These are phyloP conservation scores for Andricus quercusramuli DNA, from an alignment of 2,888 invertebrate genomes.

Conservation along the genomic window DNA sequence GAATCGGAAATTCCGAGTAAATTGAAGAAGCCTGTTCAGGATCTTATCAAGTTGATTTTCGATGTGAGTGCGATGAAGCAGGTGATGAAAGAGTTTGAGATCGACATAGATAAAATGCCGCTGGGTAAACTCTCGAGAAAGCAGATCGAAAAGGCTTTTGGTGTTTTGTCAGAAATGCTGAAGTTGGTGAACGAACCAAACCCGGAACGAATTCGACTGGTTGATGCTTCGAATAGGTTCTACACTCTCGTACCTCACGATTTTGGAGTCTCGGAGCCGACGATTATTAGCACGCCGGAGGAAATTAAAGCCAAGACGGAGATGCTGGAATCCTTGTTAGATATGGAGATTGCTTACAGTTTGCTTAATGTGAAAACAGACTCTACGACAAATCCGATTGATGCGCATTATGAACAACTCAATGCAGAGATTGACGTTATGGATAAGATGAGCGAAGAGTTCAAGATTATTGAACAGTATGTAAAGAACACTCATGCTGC, in stretches of 20 bases:
- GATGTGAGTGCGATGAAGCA: conserved; percentile 95
- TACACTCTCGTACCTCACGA: conserved; percentile 97
- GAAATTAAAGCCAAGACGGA: conserved; percentile 85
- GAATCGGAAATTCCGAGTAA: conserved; percentile 83
- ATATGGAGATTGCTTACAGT: conserved; percentile 97
- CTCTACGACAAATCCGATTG: conserved; percentile 84
- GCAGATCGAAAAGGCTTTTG: conserved; percentile 92
- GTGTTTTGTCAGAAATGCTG: conserved; percentile 87
- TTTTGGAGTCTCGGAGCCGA: conserved; percentile 92
- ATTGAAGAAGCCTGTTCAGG: conserved; percentile 88
- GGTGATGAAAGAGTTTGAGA: conserved; percentile 96
- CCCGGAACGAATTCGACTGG: conserved; percentile 80
- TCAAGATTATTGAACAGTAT: conserved; percentile 86
- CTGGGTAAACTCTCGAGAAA: conserved; percentile 95
- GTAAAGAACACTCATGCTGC: conserved; percentile 94
- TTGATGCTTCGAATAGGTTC: conserved; percentile 95
- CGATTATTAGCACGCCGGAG: conserved; percentile 88
- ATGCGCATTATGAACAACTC: conserved; percentile 92
- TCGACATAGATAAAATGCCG: conserved; percentile 99
- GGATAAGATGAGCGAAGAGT: conserved; percentile 86
- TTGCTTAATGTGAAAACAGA: conserved; percentile 84
- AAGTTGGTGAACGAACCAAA: conserved; percentile 80
- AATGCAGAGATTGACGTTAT: conserved; percentile 90
- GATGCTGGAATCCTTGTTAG: conserved; percentile 95
- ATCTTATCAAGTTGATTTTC: conserved; percentile 92